Conservation (phyloP, 2,797 vertebrate species). For the Pogoniulus pusillus region DNA sequence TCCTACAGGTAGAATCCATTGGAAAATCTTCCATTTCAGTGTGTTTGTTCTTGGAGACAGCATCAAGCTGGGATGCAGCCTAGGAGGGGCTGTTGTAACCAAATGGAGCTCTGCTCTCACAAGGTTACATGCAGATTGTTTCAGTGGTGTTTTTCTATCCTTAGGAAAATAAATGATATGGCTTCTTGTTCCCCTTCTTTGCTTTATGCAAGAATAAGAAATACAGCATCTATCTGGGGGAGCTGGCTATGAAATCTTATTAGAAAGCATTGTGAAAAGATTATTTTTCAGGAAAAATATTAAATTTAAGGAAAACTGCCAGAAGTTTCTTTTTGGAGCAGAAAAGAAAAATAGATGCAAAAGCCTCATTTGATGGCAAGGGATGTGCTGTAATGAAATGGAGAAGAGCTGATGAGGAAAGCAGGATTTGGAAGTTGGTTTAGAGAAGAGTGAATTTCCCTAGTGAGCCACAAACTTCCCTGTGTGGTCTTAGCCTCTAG, state of each 20-base stretch:
- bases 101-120: neutral
- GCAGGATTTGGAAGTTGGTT: constrained; percentile 34
- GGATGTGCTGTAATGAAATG: neutral
- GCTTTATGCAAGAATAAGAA: neutral
- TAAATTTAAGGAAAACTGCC: neutral
- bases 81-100: neutral
- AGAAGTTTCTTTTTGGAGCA: constrained; percentile 8
- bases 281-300: constrained; percentile 30
- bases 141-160: neutral
- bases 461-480: constrained; percentile 6
- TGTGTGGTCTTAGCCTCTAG: constrained; percentile 50
- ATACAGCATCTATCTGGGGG: neutral
- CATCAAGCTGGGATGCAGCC: neutral
- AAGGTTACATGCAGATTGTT: neutral
- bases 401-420: constrained; percentile 55
- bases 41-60: neutral
- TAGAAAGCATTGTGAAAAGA: constrained; percentile 26
- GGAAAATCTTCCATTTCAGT: neutral
- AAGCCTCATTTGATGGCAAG: constrained; percentile 23
- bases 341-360: constrained; percentile 45
- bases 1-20: neutral
- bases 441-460: constrained; percentile 37
- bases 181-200: constrained; percentile 4
- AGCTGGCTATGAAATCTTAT: constrained; percentile 4
- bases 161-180: neutral